Base-by-base conservation (phyloP, 2,888 invertebrate species). In the Eubasilissa splendida region DNA sequence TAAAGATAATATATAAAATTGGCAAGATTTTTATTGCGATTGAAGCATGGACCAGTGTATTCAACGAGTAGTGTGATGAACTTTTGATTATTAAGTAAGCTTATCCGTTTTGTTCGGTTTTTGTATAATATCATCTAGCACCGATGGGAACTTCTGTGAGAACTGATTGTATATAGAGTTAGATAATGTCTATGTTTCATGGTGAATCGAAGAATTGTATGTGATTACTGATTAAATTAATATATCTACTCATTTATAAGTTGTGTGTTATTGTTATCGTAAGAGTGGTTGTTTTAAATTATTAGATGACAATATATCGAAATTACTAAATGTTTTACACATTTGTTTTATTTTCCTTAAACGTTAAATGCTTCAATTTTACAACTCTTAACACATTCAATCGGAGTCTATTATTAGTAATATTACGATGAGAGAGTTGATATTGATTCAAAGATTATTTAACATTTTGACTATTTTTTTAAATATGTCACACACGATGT, bases 281-380 rank as follows among this genome's bases (percentile, higher is more conserved):
- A 83, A 81, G 79, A 82, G 81, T 83, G 83, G 77, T 83, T 83
- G 83, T 83, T 83, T 83, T 81, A 77, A 78, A 81, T 81, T 83
- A 81, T 83, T 83, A 83, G 83, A 83, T 80, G 81, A 83, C 83
- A 83, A 83, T 83, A 83, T 83, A 80, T 76, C 71, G 63, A 77
- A 80, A 80, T 82, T 77, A 79, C 80, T 83, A 70, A 83, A 77
- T 80, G 81, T 83, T 80, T 70, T 58, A 50, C 59, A 22, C 42
- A 59, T 42, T 52, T 5, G 7, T 77, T 77, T 77, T 77, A 70
- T 70, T 77, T 77, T 3, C 33, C 56, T 58, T 56, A 42, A 42
- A 42, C 7, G 4, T 42, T 42, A 42, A 42, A 42, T 42, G 4
- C 7, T 42, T 42, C 42, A 42, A 42, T 42, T 42, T 42, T 1